phyloP scores from a whole-genome alignment of 2,113 vertebrate genomes.

The Loxodonta africana region DNA sequence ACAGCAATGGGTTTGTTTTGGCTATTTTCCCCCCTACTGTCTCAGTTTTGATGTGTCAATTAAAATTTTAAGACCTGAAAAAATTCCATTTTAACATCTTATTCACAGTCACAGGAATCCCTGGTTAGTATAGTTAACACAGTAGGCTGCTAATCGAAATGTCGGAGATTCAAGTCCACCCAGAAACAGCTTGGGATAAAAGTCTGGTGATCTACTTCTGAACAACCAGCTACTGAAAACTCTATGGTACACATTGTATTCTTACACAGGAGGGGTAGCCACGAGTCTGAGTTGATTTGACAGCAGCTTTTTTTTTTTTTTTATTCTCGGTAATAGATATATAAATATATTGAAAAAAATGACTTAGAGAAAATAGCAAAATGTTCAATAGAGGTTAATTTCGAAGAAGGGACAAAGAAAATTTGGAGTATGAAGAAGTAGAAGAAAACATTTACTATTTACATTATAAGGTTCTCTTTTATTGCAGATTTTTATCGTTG shows the following conservation, averaged over 20 bases:
- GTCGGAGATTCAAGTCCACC: not conserved
- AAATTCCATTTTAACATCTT: slow-evolving; percentile 2
- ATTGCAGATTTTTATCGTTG: not conserved
- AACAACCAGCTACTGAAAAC: not conserved
- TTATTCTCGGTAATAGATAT: not conserved
- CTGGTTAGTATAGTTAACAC: not conserved
- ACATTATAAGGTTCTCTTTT: not conserved
- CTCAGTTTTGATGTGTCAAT: not conserved
- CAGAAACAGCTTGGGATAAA: not conserved
- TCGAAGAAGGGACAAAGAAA: not conserved
- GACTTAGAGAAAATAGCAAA: not conserved
- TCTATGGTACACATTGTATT: not conserved
- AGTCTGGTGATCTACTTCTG: not conserved
- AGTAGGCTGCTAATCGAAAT: not conserved
- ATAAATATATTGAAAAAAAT: not conserved
- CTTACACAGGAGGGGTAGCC: too few species aligned
- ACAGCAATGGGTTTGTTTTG: too few species aligned
- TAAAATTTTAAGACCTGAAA: not conserved
- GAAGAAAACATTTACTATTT: not conserved
- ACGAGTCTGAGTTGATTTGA: too few species aligned
- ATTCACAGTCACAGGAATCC: not conserved
- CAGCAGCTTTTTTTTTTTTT: too few species aligned
- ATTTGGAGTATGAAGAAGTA: not conserved
- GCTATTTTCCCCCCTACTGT: not conserved
- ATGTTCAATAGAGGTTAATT: not conserved